Evolutionary conservation across 2,113 vertebrate genomes (phyloP).

Genomic region (Anarhynchus alexandrinus): DNA sequence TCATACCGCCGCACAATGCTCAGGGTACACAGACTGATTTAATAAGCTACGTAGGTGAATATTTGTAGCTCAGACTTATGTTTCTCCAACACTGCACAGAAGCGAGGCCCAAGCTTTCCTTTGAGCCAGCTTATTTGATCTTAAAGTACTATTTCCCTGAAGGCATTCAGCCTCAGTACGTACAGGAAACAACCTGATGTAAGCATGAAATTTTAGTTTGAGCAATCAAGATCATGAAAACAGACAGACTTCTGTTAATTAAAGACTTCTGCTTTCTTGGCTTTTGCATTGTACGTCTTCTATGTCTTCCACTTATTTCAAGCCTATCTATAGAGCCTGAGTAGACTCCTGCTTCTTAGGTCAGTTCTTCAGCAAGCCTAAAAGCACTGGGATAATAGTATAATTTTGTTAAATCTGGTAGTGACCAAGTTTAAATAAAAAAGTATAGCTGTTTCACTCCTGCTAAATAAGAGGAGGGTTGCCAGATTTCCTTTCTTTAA

Average conservation of each 20-base stretch:
- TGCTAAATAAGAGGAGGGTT: background rate
- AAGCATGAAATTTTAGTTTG: background rate
- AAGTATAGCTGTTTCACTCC: background rate
- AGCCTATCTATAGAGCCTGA: background rate
- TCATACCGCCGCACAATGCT: background rate
- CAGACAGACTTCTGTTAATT: background rate
- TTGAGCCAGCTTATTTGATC: background rate
- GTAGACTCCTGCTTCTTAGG: background rate
- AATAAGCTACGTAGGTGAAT: background rate
- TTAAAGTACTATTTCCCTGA: background rate
- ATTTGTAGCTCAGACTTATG: background rate
- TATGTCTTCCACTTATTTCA: background rate
- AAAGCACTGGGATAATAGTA: background rate
- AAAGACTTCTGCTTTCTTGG: background rate
- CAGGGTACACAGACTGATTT: background rate
- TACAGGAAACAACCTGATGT: fast-evolving
- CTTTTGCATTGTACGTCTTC: background rate
- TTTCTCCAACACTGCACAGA: background rate
- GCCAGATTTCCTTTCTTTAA: background rate
- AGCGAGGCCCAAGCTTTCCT: background rate
- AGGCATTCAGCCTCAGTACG: background rate
- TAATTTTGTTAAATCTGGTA: background rate
- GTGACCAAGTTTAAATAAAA: background rate
- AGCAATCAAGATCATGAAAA: background rate
- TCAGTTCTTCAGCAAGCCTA: background rate